Evolutionary conservation across 2,797 vertebrate genomes (phyloP), one percentile per base, ranked within the genome.

Genomic region (Coranthus polyacanthus): DNA sequence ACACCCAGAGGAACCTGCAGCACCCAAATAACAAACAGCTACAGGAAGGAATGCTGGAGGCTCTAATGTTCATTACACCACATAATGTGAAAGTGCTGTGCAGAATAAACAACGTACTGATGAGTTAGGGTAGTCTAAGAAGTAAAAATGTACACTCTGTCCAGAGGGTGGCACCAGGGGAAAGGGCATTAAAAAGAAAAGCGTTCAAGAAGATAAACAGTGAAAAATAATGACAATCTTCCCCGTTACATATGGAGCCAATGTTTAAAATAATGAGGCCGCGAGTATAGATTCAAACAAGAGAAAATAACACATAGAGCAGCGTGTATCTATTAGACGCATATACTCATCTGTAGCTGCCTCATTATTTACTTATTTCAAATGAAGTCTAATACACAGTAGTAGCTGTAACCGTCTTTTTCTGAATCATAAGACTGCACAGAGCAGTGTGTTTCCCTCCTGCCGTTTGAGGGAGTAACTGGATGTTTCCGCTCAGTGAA

Each of bases 21-120:
- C 59, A 37, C 46, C 8, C 57, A 67, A 62, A 70, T 26, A 78
- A 58, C 45, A 76, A 75, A 78, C 72, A 71, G 54, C 42, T 5
- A 52, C 52, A 29, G 65, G 7, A 24, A 50, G 43, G n/a, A 49
- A 43, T 63, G 74, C 81, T 21, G n/a, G 13, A 62, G 83, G 72
- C 76, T 55, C 29, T n/a, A 51, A 53, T 57, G 61, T 72, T 79
- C 84, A 81, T 85, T 74, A 82, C 79, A 75, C 6, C 67, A 20
- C 53, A 58, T 72, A 68, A 82, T 62, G 50, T 52, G 26, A 41
- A 13, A 20, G 60, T 12, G 63, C 43, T 6, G 58, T 2, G 6
- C 64, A 10, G 74, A 73, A 82, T 71, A 57, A 75, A 79, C 36
- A 75, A 50, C 49, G 57, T 0, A 2, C 12, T 13, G 46, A 69